phyloP scores from a whole-genome alignment of 1,140 invertebrate genomes.

The Apis florea region DNA sequence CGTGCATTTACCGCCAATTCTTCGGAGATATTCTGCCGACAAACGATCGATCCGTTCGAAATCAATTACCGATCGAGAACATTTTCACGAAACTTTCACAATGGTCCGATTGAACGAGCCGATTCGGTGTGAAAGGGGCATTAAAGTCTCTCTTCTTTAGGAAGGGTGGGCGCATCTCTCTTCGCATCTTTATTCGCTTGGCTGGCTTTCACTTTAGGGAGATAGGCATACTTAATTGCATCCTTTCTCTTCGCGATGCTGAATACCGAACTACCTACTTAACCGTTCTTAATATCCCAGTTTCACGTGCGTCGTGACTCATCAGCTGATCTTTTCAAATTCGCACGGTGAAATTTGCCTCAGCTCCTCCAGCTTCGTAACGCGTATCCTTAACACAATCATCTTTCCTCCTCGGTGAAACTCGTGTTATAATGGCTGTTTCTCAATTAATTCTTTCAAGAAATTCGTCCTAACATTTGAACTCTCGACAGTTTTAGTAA shows the following conservation, averaged over 20 bases:
- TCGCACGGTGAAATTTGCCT: neutral
- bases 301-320: neutral
- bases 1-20: neutral
- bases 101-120: constrained; percentile 26
- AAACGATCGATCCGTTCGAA: constrained; percentile 11
- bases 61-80: constrained; percentile 33
- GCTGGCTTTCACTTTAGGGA: constrained; percentile 38
- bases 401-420: neutral
- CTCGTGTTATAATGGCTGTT: neutral
- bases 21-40: neutral
- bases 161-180: constrained; percentile 32
- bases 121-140: constrained; percentile 35
- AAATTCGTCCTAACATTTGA: too few species aligned
- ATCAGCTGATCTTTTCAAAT: constrained; percentile 11
- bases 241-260: constrained; percentile 38
- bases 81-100: constrained; percentile 21
- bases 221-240: constrained; percentile 46
- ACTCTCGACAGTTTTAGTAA: too few species aligned
- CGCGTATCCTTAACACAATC: neutral
- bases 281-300: constrained; percentile 8
- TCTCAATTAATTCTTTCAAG: too few species aligned
- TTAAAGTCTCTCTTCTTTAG: constrained; percentile 32
- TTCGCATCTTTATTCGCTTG: constrained; percentile 34
- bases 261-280: constrained; percentile 32
- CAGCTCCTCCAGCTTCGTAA: neutral